Evolutionary conservation across 2,113 vertebrate genomes (phyloP).

Genomic region (Tonatia bakeri): DNA sequence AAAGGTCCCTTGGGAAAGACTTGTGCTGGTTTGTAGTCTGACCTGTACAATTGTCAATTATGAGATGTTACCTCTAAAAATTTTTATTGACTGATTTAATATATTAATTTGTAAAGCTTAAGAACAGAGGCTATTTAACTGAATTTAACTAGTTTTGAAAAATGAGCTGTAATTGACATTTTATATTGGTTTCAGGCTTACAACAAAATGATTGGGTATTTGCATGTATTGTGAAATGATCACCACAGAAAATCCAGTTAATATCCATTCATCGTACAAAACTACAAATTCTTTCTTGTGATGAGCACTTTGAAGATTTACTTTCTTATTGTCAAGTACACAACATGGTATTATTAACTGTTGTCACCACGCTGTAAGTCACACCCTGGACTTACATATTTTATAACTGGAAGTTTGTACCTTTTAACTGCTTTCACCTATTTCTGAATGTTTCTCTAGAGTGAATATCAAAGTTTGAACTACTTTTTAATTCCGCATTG

Average conservation of each 20-base stretch:
- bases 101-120: background rate
- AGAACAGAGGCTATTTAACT: background rate
- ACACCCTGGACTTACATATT: background rate
- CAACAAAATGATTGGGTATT: background rate
- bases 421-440: background rate
- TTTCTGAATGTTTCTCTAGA: background rate
- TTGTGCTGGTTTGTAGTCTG: background rate
- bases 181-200: background rate
- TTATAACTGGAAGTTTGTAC: background rate
- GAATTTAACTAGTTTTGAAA: background rate
- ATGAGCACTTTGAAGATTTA: background rate
- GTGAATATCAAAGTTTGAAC: background rate
- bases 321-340: background rate
- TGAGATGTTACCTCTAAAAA: background rate
- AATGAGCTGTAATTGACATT: background rate
- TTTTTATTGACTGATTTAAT: background rate
- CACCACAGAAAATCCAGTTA: background rate
- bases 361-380: background rate
- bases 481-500: background rate
- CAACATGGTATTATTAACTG: background rate
- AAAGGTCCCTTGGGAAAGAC: background rate
- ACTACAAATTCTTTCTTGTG: background rate
- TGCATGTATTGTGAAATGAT: background rate
- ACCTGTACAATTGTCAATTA: background rate
- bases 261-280: background rate